A percentile compares a stretch with the other conserved stretches of the same genome.
Conservation (phyloP, 1,140 invertebrate species). For the Tribolium madens region DNA sequence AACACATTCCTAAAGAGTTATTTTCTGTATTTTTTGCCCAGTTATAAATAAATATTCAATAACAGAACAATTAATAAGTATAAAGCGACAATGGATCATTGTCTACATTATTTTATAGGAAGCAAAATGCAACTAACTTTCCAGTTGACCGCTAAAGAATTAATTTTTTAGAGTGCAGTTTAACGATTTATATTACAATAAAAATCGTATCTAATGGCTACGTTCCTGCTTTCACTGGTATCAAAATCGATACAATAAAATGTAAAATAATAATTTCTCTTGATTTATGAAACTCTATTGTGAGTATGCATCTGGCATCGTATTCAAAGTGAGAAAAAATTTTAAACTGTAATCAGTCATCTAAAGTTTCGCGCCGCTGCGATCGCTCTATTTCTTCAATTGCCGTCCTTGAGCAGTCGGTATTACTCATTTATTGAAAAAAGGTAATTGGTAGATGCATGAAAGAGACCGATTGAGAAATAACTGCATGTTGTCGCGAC, state of each 20-base stretch:
- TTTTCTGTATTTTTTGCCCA: too few relatives aligned
- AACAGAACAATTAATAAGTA: too few relatives aligned
- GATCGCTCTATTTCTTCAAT: not conserved
- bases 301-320: constrained; percentile 13
- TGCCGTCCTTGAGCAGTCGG: not conserved
- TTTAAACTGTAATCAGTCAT: not conserved
- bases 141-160: not conserved
- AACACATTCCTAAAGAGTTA: too few relatives aligned
- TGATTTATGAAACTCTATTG: constrained; percentile 27
- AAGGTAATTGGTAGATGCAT: not conserved
- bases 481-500: not conserved
- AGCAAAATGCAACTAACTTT: not conserved
- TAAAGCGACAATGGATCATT: too few relatives aligned
- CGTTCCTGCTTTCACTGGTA: constrained; percentile 10
- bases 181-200: not conserved
- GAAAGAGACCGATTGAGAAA: not conserved
- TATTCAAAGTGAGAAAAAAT: not conserved
- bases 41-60: too few relatives aligned
- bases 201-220: not conserved
- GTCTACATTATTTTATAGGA: too few relatives aligned
- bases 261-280: constrained; percentile 17
- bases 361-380: not conserved
- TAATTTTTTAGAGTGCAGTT: not conserved
- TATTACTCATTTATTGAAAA: not conserved
- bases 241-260: constrained; percentile 27